Evolutionary conservation across 1,140 invertebrate species (phyloP).

Genomic region (Lepidurus apus): DNA sequence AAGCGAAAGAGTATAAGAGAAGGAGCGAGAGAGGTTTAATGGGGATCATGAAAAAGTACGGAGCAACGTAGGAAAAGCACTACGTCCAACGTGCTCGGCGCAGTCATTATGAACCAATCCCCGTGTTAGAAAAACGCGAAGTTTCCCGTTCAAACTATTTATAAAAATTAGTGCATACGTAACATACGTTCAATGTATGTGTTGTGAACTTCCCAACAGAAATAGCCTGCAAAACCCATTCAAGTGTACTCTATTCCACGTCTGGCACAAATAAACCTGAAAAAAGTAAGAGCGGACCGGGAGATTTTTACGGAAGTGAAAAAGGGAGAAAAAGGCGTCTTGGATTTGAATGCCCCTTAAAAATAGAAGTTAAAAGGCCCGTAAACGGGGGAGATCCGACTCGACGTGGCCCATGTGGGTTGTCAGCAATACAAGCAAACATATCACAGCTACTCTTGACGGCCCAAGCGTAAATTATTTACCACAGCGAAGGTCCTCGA

Average conservation of each 20-base stretch:
- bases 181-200: not conserved
- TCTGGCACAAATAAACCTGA: not conserved
- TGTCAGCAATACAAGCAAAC: constrained; percentile 15
- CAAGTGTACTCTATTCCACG: not conserved
- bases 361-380: constrained; percentile 19
- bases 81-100: not conserved
- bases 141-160: not conserved
- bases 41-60: not conserved
- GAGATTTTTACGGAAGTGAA: constrained; percentile 5
- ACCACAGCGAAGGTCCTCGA: not conserved
- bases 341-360: not conserved
- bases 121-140: not conserved
- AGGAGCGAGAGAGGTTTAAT: not conserved
- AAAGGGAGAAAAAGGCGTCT: not conserved
- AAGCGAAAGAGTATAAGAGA: not conserved
- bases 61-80: not conserved
- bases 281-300: not conserved
- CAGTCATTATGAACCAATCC: not conserved
- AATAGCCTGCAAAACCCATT: not conserved
- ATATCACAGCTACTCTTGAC: constrained; percentile 10
- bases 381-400: not conserved
- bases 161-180: constrained; percentile 8
- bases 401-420: not conserved
- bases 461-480: constrained; percentile 19
- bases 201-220: not conserved